Base-by-base conservation (phyloP, 2,888 invertebrate genomes). In the Leptopilina myrica region DNA sequence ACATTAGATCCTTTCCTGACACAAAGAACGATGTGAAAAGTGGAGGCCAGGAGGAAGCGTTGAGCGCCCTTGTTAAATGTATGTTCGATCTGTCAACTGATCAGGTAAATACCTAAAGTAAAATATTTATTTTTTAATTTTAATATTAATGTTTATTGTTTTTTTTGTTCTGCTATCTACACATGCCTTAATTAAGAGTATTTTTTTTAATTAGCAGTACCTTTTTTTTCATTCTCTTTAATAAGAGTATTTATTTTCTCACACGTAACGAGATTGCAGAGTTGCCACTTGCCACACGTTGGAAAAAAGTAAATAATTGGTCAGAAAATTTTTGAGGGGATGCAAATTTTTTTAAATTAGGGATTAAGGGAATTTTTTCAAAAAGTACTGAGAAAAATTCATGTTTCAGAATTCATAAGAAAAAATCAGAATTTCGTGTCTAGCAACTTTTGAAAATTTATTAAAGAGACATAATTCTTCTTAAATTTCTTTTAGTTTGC, bases 1-100 rank as follows among this genome's bases (percentile, higher is more conserved):
- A 88, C 76, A 87, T 87, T 79, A 82, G 82, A 64, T 85, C 93
- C 5, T 87, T 92, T 64, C 88, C 79, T 43, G 86, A 85, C 43
- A 85, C 33, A 33, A 33, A 1, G 33, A 33, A 87, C 43, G 83
- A 82, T 76, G 69, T 80, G 20, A n/a, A 86, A 82, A 78, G 84
- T 83, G 43, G 78, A 86, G 65, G 88, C 89, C 80, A 86, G 90
- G 84, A 84, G 84, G 78, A 86, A 88, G 76, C 89, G 79, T 80
- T 92, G 77, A 85, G 86, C 14, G 85, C 81, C 78, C 86, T 91
- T 46, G 90, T 91, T 0, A 88, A 89, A 81, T 88, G 88, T 83
- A 86, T 92, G 75, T 86, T 91, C 64, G 86, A 87, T 81, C 86
- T 92, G 80, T 89, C 92, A 40, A 59, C 89, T 64, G 80, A 84